Percentiles rank a stretch among this genome's conserved stretches.
Conservation (phyloP, 53 echinoderm and acorn worm species). For the Henricia sp. region DNA sequence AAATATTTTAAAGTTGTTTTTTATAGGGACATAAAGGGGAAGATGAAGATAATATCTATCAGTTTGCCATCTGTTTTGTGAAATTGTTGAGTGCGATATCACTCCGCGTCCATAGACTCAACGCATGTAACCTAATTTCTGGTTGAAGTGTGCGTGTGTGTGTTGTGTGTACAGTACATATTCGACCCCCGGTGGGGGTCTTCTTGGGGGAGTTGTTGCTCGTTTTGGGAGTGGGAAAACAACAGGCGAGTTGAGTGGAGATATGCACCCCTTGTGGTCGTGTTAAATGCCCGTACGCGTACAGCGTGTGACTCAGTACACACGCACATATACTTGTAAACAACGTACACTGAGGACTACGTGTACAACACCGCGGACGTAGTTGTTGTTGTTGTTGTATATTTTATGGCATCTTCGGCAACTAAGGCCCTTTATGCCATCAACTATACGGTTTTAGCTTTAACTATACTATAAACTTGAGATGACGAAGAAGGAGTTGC, state of each 20-base stretch:
- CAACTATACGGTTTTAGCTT: too few relatives aligned
- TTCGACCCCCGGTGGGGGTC: too few relatives aligned
- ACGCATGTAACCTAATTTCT: slow-evolving; percentile 37
- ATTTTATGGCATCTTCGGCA: too few relatives aligned
- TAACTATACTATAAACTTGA: too few relatives aligned
- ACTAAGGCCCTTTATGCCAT: too few relatives aligned
- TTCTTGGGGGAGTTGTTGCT: slow-evolving; percentile 45
- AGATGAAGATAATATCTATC: not conserved
- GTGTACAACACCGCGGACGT: too few relatives aligned
- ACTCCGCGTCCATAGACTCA: slow-evolving; percentile 22
- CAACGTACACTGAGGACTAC: too few relatives aligned
- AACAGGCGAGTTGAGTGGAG: slow-evolving; percentile 36
- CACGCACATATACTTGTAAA: too few relatives aligned
- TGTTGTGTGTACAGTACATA: slow-evolving; percentile 51
- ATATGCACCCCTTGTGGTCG: slow-evolving; percentile 52
- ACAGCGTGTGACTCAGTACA: too few relatives aligned
- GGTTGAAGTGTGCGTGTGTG: slow-evolving; percentile 57
- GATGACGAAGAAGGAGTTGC: too few relatives aligned
- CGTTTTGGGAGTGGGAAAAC: slow-evolving; percentile 34
- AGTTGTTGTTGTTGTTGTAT: too few relatives aligned
- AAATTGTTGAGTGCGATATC: slow-evolving; percentile 12
- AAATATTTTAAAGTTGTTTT: not conserved
- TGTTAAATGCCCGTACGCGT: too few relatives aligned
- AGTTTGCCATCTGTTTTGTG: not conserved
- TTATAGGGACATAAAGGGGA: not conserved